Conservation (phyloP, 2,113 vertebrate genomes). For the Salvelinus alpinus region DNA sequence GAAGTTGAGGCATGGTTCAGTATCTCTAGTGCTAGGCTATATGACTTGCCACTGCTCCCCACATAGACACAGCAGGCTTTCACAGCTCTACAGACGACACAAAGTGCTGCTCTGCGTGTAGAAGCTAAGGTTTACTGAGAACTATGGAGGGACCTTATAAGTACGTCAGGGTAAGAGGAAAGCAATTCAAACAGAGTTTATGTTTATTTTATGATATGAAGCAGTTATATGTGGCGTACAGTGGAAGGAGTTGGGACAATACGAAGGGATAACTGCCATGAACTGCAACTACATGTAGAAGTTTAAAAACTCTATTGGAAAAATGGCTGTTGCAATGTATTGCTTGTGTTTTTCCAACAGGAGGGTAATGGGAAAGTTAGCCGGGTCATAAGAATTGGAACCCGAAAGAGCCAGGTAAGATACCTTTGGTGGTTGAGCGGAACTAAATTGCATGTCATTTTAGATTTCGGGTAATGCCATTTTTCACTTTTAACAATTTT, state of each 20-base stretch:
- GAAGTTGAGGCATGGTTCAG: conserved; percentile 22
- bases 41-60: conserved; percentile 51
- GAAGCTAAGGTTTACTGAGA: neutral
- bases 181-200: too few relatives aligned
- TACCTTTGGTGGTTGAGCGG: neutral
- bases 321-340: neutral
- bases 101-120: conserved; percentile 46
- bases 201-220: too few relatives aligned
- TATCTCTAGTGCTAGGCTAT: conserved; percentile 24
- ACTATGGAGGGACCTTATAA: conserved; percentile 67
- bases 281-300: too few relatives aligned
- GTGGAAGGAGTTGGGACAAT: neutral
- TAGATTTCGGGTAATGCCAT: neutral
- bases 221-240: neutral
- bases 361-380: conserved; percentile 67
- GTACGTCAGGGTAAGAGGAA: conserved; percentile 64
- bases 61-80: conserved; percentile 42
- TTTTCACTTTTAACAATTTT: neutral
- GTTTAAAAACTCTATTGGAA: neutral
- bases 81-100: conserved; percentile 19
- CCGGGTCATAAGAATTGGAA: conserved; percentile 84
- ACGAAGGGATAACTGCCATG: neutral
- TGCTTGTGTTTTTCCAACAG: conserved; percentile 53
- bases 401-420: conserved; percentile 88
- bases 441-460: neutral